Conservation (phyloP, 2,113 vertebrate species). For the Ochotona princeps region DNA sequence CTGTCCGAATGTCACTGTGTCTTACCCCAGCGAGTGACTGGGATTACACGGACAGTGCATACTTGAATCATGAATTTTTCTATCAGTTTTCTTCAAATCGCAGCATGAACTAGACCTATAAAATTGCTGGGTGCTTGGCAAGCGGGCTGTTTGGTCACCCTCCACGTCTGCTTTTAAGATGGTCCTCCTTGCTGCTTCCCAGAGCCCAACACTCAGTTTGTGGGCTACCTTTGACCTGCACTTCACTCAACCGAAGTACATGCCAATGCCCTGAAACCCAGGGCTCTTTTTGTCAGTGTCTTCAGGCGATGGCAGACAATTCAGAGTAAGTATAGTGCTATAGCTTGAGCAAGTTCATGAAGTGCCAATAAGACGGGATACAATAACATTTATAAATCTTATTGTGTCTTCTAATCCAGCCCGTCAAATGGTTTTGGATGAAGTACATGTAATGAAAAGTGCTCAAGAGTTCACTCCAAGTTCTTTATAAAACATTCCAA, state of each 20-base stretch:
- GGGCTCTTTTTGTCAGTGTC: conserved; percentile 3
- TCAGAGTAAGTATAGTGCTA: background rate
- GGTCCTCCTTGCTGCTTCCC: conserved; percentile 67
- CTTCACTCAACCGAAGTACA: conserved; percentile 55
- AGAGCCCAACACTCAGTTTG: conserved; percentile 26
- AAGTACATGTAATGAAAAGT: conserved; percentile 1
- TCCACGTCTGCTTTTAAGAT: conserved; percentile 77
- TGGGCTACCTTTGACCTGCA: conserved; percentile 47
- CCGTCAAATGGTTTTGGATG: conserved; percentile 51
- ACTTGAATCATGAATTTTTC: conserved; percentile 66
- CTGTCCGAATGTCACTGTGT: conserved; percentile 27
- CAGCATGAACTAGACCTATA: conserved; percentile 55
- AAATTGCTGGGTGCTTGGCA: conserved; percentile 67
- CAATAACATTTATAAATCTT: conserved; percentile 40
- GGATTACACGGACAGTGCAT: background rate
- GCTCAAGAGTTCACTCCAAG: conserved; percentile 59
- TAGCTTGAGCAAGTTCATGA: background rate
- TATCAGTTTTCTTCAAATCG: conserved; percentile 68
- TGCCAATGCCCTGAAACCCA: conserved; percentile 55
- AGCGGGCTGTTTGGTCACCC: conserved; percentile 79
- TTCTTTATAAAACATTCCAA: conserved; percentile 24
- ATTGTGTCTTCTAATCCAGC: background rate
- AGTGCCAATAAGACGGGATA: background rate
- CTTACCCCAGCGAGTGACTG: background rate
- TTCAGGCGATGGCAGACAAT: background rate